Conservation (phyloP, 2,888 invertebrate species). For the Myopa tessellatipennis region DNA sequence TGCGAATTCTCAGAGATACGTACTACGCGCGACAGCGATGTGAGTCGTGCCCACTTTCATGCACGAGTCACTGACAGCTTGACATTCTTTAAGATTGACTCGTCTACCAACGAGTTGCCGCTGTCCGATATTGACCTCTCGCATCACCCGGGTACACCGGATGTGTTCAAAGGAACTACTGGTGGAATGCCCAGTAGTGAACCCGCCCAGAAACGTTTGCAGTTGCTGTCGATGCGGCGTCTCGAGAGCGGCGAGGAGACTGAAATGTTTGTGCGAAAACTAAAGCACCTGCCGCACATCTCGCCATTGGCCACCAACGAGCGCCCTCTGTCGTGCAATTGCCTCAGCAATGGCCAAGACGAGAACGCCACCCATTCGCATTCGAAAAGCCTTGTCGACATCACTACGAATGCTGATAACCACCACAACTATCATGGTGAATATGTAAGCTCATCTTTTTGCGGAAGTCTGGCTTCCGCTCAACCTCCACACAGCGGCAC, state of each 20-base stretch:
- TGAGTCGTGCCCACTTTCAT: slow-evolving; percentile 53
- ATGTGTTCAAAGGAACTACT: slow-evolving; percentile 40
- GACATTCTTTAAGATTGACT: slow-evolving; percentile 68
- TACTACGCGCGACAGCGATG: slow-evolving; percentile 47
- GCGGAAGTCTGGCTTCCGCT: background rate
- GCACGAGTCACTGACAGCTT: slow-evolving; percentile 61
- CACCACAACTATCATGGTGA: slow-evolving; percentile 28
- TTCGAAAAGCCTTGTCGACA: slow-evolving; percentile 50
- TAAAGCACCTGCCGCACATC: slow-evolving; percentile 66
- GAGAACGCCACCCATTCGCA: slow-evolving; percentile 47
- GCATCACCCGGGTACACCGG: slow-evolving; percentile 63
- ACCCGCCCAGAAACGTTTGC: slow-evolving; percentile 39
- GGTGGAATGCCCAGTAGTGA: background rate
- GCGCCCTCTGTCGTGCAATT: slow-evolving; percentile 65
- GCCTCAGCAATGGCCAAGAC: slow-evolving; percentile 48
- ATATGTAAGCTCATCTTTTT: background rate
- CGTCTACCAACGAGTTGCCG: slow-evolving; percentile 78
- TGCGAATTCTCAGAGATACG: slow-evolving; percentile 52
- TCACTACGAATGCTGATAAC: slow-evolving; percentile 38
- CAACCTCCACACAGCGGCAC: slow-evolving; percentile 39
- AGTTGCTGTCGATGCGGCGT: slow-evolving; percentile 55
- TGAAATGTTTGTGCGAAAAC: slow-evolving; percentile 51
- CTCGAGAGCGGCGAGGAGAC: slow-evolving; percentile 59
- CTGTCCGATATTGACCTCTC: slow-evolving; percentile 73
- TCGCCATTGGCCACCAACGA: slow-evolving; percentile 69